Evolutionary conservation across 2,113 vertebrate genomes (phyloP), one percentile per base, ranked within the genome.

Genomic region (Albula goreensis): DNA sequence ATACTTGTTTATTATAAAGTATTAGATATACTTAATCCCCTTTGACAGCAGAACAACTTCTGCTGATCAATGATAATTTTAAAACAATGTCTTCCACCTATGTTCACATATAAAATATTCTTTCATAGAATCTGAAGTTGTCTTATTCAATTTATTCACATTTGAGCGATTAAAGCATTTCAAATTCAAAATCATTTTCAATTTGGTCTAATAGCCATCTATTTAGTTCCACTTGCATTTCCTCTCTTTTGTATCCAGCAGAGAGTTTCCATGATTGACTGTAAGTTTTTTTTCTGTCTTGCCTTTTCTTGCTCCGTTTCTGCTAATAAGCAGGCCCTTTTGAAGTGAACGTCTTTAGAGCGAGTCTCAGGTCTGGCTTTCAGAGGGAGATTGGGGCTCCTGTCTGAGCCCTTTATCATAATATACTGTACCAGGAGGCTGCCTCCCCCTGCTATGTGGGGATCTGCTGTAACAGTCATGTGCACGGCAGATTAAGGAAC

Each of bases 401-500:
- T 87, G 84, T 49, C 83, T 94, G 91, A 93, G 92, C 90, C 92
- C 92, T 93, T 95, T 95, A 93, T 91, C 87, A 81, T 92, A 90
- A 90, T 91, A 87, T 92, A 91, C 92, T 91, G 94, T 94, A 93
- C 93, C 93, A 93, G 93, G 31, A 93, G 90, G 90, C 92, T 87
- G 90, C 92, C 90, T 90, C 90, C 82, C 92, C 92, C 92, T 91
- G 94, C 93, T 93, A 94, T 94, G 93, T 88, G 90, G 88, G 90
- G 91, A 93, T 90, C 92, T 91, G 91, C 91, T 90, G 86, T 84
- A 92, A 85, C 51, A 88, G 93, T 95, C 94, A 94, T 95, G 94
- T 93, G 93, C 92, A 89, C 89, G 83, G 89, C 93, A 93, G 92
- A 93, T 94, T 94, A 94, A 94, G 92, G 93, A 90, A 90, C 89